Conservation (phyloP, 2,797 vertebrate genomes). For the Pelobates cultripes region DNA sequence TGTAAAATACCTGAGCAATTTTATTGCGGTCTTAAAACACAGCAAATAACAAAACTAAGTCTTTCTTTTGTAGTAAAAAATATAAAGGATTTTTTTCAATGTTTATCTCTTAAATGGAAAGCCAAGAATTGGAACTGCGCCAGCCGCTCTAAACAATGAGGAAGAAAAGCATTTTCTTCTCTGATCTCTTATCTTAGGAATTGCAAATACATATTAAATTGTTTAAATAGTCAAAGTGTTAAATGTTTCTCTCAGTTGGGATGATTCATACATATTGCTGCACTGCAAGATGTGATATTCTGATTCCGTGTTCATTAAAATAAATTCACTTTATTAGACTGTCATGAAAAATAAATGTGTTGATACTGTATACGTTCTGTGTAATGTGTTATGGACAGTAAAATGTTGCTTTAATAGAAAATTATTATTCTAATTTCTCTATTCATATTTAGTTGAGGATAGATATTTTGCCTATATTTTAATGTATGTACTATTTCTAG, state of each 20-base stretch:
- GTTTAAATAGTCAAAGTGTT: slow-evolving; percentile 77
- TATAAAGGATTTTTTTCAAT: slow-evolving; percentile 37
- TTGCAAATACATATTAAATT: slow-evolving; percentile 82
- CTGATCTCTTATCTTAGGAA: slow-evolving; percentile 73
- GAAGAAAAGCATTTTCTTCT: slow-evolving; percentile 73
- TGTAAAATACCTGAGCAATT: too few relatives aligned
- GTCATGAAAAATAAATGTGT: slow-evolving; percentile 74
- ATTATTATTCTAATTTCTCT: slow-evolving; percentile 62
- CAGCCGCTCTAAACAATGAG: slow-evolving; percentile 76
- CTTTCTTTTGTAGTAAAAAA: slow-evolving; percentile 40
- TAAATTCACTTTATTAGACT: slow-evolving; percentile 79
- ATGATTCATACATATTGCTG: slow-evolving; percentile 69
- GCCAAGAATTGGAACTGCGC: slow-evolving; percentile 77
- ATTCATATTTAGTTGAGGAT: slow-evolving; percentile 38
- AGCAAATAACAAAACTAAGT: not conserved
- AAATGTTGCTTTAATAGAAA: slow-evolving; percentile 59
- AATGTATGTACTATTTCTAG: too few relatives aligned
- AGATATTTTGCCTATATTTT: too few relatives aligned
- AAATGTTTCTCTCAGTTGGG: slow-evolving; percentile 76
- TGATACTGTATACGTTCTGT: slow-evolving; percentile 67
- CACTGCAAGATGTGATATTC: slow-evolving; percentile 73
- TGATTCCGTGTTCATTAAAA: slow-evolving; percentile 79
- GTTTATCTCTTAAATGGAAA: slow-evolving; percentile 69
- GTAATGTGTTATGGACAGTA: slow-evolving; percentile 68
- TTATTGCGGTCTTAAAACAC: too few relatives aligned